Conservation (phyloP, 2,797 vertebrate species). For the Enteromius treurensis region DNA sequence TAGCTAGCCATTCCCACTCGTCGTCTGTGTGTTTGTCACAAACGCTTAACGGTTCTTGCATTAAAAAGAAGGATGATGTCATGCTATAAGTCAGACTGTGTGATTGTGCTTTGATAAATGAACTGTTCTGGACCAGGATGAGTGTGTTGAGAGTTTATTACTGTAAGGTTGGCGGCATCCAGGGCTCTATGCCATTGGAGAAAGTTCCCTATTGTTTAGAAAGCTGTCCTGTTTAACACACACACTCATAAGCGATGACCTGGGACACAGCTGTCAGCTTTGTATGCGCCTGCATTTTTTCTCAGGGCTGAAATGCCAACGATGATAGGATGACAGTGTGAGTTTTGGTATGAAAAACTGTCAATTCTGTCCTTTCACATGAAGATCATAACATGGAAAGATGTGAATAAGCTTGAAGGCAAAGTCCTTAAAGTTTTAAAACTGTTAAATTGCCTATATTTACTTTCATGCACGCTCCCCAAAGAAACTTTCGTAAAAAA, state of each 20-base stretch:
- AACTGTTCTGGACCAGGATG: slow-evolving; percentile 60
- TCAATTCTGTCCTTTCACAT: not conserved
- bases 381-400: not conserved
- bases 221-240: slow-evolving; percentile 65
- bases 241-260: slow-evolving; percentile 59
- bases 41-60: not conserved
- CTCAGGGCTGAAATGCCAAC: slow-evolving; percentile 68
- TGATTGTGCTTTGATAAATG: slow-evolving; percentile 12
- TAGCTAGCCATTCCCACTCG: not conserved
- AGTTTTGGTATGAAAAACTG: slow-evolving; percentile 15
- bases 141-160: slow-evolving; percentile 57
- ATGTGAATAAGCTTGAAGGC: not conserved
- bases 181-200: slow-evolving; percentile 68
- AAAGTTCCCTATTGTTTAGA: slow-evolving; percentile 79
- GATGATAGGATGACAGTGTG: slow-evolving; percentile 24
- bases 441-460: not conserved
- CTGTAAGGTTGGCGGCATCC: slow-evolving; percentile 60
- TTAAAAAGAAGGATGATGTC: not conserved
- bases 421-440: not conserved
- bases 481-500: not conserved
- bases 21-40: slow-evolving; percentile 8
- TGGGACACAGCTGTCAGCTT: slow-evolving; percentile 65
- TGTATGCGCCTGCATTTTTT: slow-evolving; percentile 70
- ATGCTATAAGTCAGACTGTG: not conserved
- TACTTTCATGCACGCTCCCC: too few relatives aligned